Conservation (phyloP, 2,113 vertebrate species). For the Coptodon bakossiorum region DNA sequence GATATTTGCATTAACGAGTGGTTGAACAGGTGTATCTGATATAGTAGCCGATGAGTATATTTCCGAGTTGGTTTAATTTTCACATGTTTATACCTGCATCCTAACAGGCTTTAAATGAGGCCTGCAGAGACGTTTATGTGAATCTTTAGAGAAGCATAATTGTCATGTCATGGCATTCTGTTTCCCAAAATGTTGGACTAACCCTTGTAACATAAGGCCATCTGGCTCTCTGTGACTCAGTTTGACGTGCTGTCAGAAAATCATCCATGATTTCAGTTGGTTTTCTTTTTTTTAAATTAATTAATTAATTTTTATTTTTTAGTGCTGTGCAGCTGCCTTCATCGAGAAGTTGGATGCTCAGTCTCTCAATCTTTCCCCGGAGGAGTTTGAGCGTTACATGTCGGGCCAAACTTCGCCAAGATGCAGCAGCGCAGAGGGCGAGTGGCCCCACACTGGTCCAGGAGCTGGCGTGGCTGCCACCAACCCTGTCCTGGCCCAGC, state of each 20-base stretch:
- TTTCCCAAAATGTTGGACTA: background rate
- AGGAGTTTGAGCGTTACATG: conserved; percentile 96
- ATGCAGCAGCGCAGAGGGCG: conserved; percentile 71
- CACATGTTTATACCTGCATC: fast-evolving
- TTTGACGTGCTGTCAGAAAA: background rate
- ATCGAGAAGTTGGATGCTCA: conserved; percentile 97
- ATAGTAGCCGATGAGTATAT: background rate
- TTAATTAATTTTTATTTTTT: background rate
- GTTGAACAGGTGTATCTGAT: background rate
- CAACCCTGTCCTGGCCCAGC: conserved; percentile 80
- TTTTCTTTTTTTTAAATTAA: fast-evolving
- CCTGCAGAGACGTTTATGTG: background rate
- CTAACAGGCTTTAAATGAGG: background rate
- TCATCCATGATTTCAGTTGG: background rate
- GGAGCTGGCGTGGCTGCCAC: conserved; percentile 56
- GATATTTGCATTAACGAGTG: background rate
- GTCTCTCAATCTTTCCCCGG: conserved; percentile 88
- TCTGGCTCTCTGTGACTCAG: background rate
- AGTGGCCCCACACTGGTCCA: conserved; percentile 54
- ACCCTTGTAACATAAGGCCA: background rate
- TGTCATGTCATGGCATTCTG: background rate
- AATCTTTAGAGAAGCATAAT: background rate
- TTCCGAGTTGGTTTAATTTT: fast-evolving
- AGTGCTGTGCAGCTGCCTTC: conserved; percentile 96
- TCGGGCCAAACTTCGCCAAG: conserved; percentile 84